Evolutionary conservation across 2,113 vertebrate genomes (phyloP).

Genomic region (Pao palembangensis): DNA sequence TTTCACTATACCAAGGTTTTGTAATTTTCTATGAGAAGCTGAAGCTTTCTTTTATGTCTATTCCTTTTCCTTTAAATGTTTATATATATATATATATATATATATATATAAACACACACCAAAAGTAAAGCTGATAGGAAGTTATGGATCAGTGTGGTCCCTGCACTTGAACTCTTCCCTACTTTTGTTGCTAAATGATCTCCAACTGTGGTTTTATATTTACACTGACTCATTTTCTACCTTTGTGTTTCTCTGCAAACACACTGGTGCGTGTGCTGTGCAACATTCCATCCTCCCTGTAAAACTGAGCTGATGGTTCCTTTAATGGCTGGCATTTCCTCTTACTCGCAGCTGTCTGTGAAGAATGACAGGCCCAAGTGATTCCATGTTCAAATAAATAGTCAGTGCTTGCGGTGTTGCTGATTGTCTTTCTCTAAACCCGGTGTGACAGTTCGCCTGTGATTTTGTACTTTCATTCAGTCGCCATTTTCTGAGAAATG

Average conservation of each 20-base stretch:
- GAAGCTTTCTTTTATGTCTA: no score
- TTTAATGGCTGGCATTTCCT: neutral
- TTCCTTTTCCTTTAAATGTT: no score
- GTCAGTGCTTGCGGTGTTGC: no score
- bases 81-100: no score
- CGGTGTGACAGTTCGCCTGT: no score
- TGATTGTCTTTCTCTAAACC: no score
- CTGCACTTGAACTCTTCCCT: conserved; percentile 34
- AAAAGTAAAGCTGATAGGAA: conserved; percentile 11
- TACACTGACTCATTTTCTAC: conserved; percentile 5
- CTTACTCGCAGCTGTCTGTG: neutral
- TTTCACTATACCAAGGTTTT: no score
- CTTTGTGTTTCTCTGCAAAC: neutral
- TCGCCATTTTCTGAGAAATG: no score
- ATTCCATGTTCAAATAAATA: no score
- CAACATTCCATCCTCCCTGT: neutral
- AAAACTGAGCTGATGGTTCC: neutral
- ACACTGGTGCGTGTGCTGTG: neutral
- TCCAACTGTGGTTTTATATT: neutral
- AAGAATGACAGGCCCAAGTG: neutral
- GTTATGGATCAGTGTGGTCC: conserved; percentile 13
- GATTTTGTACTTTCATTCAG: no score
- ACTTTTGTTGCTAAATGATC: conserved; percentile 11
- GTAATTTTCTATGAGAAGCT: no score
- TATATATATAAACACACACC: no score